Base-by-base conservation (phyloP, 1,140 invertebrate species). In the Panagrolaimus sp. region DNA sequence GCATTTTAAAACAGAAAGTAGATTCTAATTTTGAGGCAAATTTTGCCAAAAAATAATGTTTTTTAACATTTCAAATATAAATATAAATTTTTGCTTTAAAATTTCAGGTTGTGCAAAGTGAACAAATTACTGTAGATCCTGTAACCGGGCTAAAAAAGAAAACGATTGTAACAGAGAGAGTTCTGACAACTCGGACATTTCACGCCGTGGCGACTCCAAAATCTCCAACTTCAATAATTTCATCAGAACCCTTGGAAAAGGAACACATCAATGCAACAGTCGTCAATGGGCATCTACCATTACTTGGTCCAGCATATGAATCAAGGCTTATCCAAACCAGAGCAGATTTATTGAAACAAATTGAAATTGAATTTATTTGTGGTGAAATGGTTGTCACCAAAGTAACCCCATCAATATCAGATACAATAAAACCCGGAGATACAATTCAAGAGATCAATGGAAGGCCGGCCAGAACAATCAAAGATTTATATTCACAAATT, bases 391-490 rank as follows among this genome's bases (percentile, higher is more conserved):
- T 83, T 1, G 78, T 78, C 14, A 68, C 72, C 6, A 77, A 73
- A 52, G 73, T 78, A 44, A 62, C 52, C 4, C 74, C 76, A 28
- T 68, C 72, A 58, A 66, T 71, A 65, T 43, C 70, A 46, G 65
- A 71, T 46, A 45, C 76, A 24, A 68, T 83, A 55, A 73, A 73
- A 9, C 76, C 80, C 1, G 79, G 79, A 9, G 79, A 81, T 62
- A 72, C 79, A 10, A 78, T 81, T 48, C 52, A 72, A 26, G 81
- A 82, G 63, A 68, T 83, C 6, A 76, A 83, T 68, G 79, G 80
- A 63, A 58, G 76, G n/a, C 76, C 71, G 21, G 64, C 44, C 45
- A 32, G 43, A 55, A 68, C 52, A 48, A 71, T 67, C 52, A 69
- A 73, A 14, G 77, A 78, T 38, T 68, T 81, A 38, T 64, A 73